Base-by-base conservation (phyloP, 2,888 invertebrate species). In the Spodoptera littoralis region DNA sequence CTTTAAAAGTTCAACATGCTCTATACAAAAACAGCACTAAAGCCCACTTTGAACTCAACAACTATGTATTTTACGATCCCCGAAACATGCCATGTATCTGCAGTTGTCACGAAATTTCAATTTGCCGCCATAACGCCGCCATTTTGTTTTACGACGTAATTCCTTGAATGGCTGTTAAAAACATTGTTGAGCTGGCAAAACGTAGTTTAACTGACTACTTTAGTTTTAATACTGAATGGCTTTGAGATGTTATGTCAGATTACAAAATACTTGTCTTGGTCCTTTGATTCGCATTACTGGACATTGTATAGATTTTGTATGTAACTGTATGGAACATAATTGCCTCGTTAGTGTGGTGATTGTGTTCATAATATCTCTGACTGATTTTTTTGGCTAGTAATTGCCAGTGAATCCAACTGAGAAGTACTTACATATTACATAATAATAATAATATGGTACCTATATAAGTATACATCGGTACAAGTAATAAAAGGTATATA, bases 71-170 rank as follows among this genome's bases (percentile, higher is more conserved):
- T 70, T 65, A 77, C 60, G 58, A 60, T 13, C 57, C 60, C 64
- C 67, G 45, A 61, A 70, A 73, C 68, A 76, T 58, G 66, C 53
- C 43, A 66, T 65, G 67, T 76, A 76, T 79, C 77, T 78, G 68
- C 46, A 67, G 65, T 75, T 63, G 73, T 73, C 72, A 77, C 76
- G 68, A 80, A 82, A 82, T 82, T 82, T 82, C 82, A 82, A 82
- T 82, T 81, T 82, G 72, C 73, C 73, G 70, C 68, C 63, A 76
- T 77, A 68, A 73, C 69, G 66, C 60, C 43, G 59, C 59, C 75
- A 63, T 77, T 62, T 46, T 59, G 53, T 64, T 81, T 83, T 80
- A 83, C 77, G 81, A 79, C 58, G 77, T 76, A 64, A 78, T 81
- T 72, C 65, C 81, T 76, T 76, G 70, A 75, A 70, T 50, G 78